Conservation (phyloP, 2,797 vertebrate genomes). For the Lutjanus campechanus region DNA sequence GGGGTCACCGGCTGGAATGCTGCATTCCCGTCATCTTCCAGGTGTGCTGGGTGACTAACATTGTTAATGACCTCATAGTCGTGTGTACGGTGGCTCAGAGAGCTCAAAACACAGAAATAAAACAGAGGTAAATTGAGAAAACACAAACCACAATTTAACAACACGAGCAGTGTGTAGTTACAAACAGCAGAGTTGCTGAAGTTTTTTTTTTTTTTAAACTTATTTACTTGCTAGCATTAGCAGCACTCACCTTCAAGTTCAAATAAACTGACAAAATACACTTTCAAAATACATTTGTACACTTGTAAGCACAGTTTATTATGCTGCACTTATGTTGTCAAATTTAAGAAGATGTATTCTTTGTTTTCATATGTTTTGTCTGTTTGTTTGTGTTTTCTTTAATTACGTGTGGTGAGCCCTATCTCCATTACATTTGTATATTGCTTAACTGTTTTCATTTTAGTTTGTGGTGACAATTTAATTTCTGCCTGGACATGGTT, state of each 20-base stretch:
- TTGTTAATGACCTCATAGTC: conserved; percentile 27
- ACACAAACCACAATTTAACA: not conserved
- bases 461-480: too few relatives aligned
- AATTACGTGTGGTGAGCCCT: not conserved
- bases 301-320: not conserved
- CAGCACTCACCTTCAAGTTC: not conserved
- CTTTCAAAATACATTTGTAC: too few relatives aligned
- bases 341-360: not conserved
- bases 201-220: too few relatives aligned
- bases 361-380: not conserved
- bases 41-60: conserved; percentile 59
- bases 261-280: not conserved
- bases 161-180: not conserved
- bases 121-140: not conserved
- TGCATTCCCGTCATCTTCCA: conserved; percentile 62
- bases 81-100: not conserved
- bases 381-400: conserved; percentile 15
- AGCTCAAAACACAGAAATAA: conserved; percentile 3
- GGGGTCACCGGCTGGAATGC: conserved; percentile 67
- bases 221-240: not conserved
- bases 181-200: not conserved
- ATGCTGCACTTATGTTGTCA: not conserved
- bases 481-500: too few relatives aligned
- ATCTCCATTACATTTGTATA: too few relatives aligned
- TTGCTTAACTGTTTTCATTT: too few relatives aligned